Conservation (phyloP, 2,888 invertebrate genomes). For the Eupeodes latifasciatus region DNA sequence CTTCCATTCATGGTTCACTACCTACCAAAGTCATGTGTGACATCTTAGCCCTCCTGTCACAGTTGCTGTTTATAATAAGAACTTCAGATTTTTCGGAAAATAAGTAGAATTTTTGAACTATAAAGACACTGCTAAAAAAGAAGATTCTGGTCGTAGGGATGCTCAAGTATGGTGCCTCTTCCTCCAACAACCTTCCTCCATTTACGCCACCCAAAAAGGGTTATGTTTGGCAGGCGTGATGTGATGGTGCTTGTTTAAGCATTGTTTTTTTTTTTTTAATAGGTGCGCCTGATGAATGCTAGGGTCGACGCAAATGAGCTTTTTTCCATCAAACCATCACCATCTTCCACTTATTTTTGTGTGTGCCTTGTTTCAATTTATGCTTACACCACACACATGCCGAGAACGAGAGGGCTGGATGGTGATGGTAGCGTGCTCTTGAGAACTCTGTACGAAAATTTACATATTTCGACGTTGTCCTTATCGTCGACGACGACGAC, state of each 20-base stretch:
- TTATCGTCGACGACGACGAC: conserved; percentile 30
- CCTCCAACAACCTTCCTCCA: neutral
- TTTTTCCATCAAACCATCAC: conserved; percentile 47
- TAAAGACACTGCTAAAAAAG: conserved; percentile 22
- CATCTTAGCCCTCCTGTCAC: conserved; percentile 27
- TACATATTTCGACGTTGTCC: conserved; percentile 66
- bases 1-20: too few species aligned
- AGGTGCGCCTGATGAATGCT: conserved; percentile 18
- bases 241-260: conserved; percentile 36
- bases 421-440: conserved; percentile 53
- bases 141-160: conserved; percentile 1
- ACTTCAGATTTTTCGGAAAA: conserved; percentile 35
- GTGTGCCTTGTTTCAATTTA: conserved; percentile 63
- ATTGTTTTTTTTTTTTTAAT: conserved; percentile 40
- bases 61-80: conserved; percentile 44
- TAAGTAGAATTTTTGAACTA: conserved; percentile 47
- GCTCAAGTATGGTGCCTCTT: conserved; percentile 41
- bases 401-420: neutral
- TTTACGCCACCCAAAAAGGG: conserved; percentile 5
- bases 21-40: neutral
- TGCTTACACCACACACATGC: conserved; percentile 67
- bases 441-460: conserved; percentile 69
- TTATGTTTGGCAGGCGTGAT: conserved; percentile 44
- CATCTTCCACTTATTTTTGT: conserved; percentile 40
- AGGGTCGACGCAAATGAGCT: conserved; percentile 59